These are phyloP conservation scores for Escarpia spicata DNA, from an alignment of 2,888 invertebrate genomes.

Conservation along the genomic window DNA sequence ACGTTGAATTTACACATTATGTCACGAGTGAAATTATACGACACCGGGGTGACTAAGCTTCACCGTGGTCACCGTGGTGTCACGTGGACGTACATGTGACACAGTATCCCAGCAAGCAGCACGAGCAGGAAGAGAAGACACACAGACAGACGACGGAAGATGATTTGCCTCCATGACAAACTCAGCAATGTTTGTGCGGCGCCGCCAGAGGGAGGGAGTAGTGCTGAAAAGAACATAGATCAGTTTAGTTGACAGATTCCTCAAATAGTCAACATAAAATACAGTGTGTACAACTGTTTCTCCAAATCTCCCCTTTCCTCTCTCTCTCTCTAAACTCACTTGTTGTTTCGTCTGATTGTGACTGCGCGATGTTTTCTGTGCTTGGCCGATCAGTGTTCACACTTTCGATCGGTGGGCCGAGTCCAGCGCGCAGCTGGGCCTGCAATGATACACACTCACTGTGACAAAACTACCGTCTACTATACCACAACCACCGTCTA, in stretches of 20 bases:
- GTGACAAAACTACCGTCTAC: background rate
- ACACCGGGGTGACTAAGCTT: background rate
- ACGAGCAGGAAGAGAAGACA: conserved; percentile 1
- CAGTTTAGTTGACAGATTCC: background rate
- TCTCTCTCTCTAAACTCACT: background rate
- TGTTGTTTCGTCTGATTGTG: background rate
- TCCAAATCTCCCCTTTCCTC: background rate
- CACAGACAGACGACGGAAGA: background rate
- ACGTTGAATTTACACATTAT: background rate
- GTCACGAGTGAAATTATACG: background rate
- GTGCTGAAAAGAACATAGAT: background rate
- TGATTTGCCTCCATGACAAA: background rate
- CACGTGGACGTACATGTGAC: background rate
- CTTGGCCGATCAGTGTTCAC: background rate
- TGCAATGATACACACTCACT: background rate
- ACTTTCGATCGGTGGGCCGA: background rate
- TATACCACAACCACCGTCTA: background rate
- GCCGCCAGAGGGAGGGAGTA: background rate
- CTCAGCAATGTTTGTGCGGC: background rate
- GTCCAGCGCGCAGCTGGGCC: background rate
- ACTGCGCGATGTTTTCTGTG: background rate
- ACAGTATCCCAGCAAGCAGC: background rate
- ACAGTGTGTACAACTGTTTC: background rate
- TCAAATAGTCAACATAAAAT: background rate
- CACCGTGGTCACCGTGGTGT: background rate